phyloP scores from a whole-genome alignment of 2,797 vertebrate species.

The Melanotaenia trifasciata region DNA sequence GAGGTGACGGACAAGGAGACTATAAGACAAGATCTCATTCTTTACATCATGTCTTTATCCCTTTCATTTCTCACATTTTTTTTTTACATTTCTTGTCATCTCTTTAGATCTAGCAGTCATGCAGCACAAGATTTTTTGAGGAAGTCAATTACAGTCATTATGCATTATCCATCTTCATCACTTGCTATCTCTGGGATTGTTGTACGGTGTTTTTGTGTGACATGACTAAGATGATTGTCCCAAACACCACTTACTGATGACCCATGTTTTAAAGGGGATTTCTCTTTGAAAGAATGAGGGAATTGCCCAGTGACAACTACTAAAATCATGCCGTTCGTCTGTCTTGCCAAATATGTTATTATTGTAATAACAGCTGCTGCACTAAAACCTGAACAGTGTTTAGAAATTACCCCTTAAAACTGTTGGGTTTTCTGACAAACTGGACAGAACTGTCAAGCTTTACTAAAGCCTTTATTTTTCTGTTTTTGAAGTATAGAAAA shows the following conservation, averaged over 20 bases:
- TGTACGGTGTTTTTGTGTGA: slow-evolving; percentile 31
- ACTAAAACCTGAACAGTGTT: slow-evolving; percentile 12
- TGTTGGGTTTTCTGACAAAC: neutral
- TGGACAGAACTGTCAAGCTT: neutral
- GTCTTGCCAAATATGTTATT: slow-evolving; percentile 49
- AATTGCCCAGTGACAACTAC: slow-evolving; percentile 51
- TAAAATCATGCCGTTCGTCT: slow-evolving; percentile 32
- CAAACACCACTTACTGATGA: slow-evolving; percentile 25
- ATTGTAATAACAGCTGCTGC: slow-evolving; percentile 31
- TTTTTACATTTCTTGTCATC: slow-evolving; percentile 12
- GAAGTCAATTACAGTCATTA: slow-evolving; percentile 23
- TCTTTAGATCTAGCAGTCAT: slow-evolving; percentile 10
- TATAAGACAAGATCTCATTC: slow-evolving; percentile 71
- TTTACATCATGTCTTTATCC: slow-evolving; percentile 53
- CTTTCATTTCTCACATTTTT: slow-evolving; percentile 13
- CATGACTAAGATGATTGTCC: slow-evolving; percentile 39
- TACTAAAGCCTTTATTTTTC: neutral
- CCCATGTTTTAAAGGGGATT: slow-evolving; percentile 50
- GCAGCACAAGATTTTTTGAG: slow-evolving; percentile 22
- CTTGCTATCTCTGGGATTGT: slow-evolving; percentile 2
- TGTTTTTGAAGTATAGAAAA: neutral
- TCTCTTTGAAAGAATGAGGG: slow-evolving; percentile 47
- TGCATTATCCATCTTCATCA: slow-evolving; percentile 37
- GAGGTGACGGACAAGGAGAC: slow-evolving; percentile 79
- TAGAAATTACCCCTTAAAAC: neutral